Evolutionary conservation across 2,888 invertebrate species (phyloP), one percentile per base, ranked within the genome.

Genomic region (Fragum whitleyi): DNA sequence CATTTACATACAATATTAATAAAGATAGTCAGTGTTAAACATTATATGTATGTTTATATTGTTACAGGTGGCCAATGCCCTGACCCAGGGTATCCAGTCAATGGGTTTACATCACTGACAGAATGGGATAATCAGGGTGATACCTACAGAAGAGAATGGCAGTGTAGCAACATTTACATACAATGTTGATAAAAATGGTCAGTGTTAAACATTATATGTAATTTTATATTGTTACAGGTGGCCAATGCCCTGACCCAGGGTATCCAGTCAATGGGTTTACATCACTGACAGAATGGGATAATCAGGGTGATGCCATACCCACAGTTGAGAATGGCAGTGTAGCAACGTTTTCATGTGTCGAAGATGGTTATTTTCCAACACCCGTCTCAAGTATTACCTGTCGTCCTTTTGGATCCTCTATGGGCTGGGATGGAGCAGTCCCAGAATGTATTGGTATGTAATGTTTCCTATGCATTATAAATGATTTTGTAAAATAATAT

Each of bases 181-280:
- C n/a, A n/a, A n/a, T n/a, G n/a, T n/a, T n/a, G n/a, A n/a, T n/a
- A n/a, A n/a, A n/a, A n/a, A n/a, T n/a, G n/a, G n/a, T n/a, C n/a
- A n/a, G n/a, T n/a, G n/a, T n/a, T n/a, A n/a, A n/a, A n/a, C n/a
- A n/a, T n/a, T n/a, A n/a, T n/a, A n/a, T n/a, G n/a, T n/a, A n/a
- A n/a, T n/a, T n/a, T n/a, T n/a, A n/a, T n/a, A n/a, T n/a, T 36
- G 9, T 3, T 47, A n/a, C 47, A 85, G 85, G 81, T 6, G 85
- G 79, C 5, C 79, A 85, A 36, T 85, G 85, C 42, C 32, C 61
- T 9, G 78, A 85, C 21, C 85, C 79, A 16, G 81, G 79, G 5
- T 72, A 71, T 55, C 85, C 85, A 32, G 59, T 29, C 5, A 73
- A 79, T 70, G 85, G 85, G 1, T 62, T 72, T 23, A 77, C 79